A percentile compares a stretch with the other conserved stretches of the same genome.
Evolutionary conservation across 2,888 invertebrate species (phyloP).

Genomic region (Steromphala cineraria): DNA sequence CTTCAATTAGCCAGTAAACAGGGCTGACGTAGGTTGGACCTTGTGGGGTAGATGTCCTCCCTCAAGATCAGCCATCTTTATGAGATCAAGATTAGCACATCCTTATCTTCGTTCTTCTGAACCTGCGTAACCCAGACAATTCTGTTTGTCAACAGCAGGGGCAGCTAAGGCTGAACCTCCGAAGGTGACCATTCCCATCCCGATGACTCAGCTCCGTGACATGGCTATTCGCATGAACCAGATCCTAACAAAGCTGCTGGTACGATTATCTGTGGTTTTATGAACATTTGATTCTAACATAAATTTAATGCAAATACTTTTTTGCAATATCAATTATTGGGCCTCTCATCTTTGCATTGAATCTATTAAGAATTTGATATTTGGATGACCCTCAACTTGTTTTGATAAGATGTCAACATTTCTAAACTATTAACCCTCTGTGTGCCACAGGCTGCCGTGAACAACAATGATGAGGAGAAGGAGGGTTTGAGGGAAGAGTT

Average conservation of each 20-base stretch:
- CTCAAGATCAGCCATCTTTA: too few species aligned
- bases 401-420: neutral
- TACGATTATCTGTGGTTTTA: conserved; percentile 46
- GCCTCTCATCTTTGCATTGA: too few species aligned
- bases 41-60: too few species aligned
- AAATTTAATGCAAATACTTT: neutral
- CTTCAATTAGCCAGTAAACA: too few species aligned
- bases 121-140: too few species aligned
- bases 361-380: too few species aligned
- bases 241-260: conserved; percentile 63
- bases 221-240: conserved; percentile 67
- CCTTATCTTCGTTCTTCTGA: too few species aligned
- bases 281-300: too few species aligned
- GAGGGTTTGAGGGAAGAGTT: conserved; percentile 84
- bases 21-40: too few species aligned
- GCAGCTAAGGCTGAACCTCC: conserved; percentile 42
- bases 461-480: conserved; percentile 85
- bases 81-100: too few species aligned
- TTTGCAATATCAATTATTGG: neutral
- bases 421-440: neutral
- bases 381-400: neutral
- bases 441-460: conserved; percentile 82
- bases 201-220: conserved; percentile 61
- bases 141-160: conserved; percentile 44
- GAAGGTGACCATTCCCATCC: conserved; percentile 57